phyloP scores from a whole-genome alignment of 2,888 invertebrate genomes.

The Cartodere bifasciata region DNA sequence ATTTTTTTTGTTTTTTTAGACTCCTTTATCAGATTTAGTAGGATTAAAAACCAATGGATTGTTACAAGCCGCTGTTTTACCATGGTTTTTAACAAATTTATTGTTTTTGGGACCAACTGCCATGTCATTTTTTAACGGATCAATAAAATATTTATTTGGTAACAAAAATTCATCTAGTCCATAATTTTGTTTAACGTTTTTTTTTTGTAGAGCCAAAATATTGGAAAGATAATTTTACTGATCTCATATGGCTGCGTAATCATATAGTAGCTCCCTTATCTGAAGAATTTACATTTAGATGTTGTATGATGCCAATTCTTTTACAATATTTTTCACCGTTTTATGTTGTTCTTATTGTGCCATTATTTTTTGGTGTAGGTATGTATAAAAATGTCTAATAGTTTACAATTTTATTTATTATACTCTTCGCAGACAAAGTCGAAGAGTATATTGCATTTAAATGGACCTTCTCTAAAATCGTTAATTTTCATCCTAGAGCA shows the following conservation, averaged over 20 bases:
- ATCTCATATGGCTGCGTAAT: conserved; percentile 77
- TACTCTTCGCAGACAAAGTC: too few relatives aligned
- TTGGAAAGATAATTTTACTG: conserved; percentile 57
- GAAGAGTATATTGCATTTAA: too few relatives aligned
- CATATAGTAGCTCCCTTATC: conserved; percentile 84
- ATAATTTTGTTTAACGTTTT: conserved; percentile 1
- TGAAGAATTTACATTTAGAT: conserved; percentile 91
- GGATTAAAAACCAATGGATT: conserved; percentile 67
- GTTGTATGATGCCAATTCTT: conserved; percentile 87
- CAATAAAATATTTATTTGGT: conserved; percentile 58
- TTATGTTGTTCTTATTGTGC: conserved; percentile 70
- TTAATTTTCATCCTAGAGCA: too few relatives aligned
- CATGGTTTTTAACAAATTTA: conserved; percentile 64
- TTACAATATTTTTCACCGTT: conserved; percentile 67
- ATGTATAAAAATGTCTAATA: too few relatives aligned
- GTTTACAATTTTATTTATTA: too few relatives aligned
- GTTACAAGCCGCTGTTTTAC: conserved; percentile 56
- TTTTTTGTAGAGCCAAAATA: conserved; percentile 26
- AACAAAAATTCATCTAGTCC: conserved; percentile 18
- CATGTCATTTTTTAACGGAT: conserved; percentile 56
- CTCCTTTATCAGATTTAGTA: conserved; percentile 53
- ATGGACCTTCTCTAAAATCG: too few relatives aligned
- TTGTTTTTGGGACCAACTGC: conserved; percentile 75
- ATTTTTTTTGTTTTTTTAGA: conserved; percentile 32
- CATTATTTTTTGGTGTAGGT: conserved; percentile 85